Base-by-base conservation (phyloP, 1,140 invertebrate genomes). In the Monomorium pharaonis region DNA sequence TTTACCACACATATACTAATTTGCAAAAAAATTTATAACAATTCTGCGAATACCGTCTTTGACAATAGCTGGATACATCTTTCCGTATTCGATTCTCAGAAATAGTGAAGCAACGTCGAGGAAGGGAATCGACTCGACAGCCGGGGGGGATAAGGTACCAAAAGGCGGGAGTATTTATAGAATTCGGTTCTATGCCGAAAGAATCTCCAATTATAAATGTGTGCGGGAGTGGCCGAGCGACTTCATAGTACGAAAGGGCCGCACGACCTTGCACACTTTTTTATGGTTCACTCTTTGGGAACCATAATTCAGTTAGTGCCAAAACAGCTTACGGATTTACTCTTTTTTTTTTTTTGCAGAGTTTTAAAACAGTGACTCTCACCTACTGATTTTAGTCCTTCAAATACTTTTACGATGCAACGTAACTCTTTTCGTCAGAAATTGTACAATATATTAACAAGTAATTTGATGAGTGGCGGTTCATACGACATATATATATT, bases 231-330 rank as follows among this genome's bases (percentile, higher is more conserved):
- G 76, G 76, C 72, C 63, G 58, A 42, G 42, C 69, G 70, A 86
- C 67, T 81, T 54, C 21, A 60, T 75, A 58, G 56, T 76, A 85
- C 88, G 80, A 88, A 78, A 78, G 80, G 84, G 85, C 70, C 86
- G 88, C 86, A 87, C 90, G 90, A 69, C 91, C 89, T 92, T 93
- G 90, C 91, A 77, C 56, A 86, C 81, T 89, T 92, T 92, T 92
- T 91, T 75, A 85, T 85, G 80, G 83, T 88, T 91, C 88, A 88
- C 83, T 87, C 86, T 89, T 87, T 91, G 67, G 84, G 58, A 74
- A 58, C 84, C 86, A 88, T 90, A 90, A 91, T 90, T 93, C 92
- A 90, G 88, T 92, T 87, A 89, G 89, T 85, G 77, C 72, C 86
- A 83, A 75, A 51, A 84, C 91, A 81, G 70, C 58, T 51, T 42